Evolutionary conservation across 2,113 vertebrate species (phyloP).

Genomic region (Podarcis muralis): DNA sequence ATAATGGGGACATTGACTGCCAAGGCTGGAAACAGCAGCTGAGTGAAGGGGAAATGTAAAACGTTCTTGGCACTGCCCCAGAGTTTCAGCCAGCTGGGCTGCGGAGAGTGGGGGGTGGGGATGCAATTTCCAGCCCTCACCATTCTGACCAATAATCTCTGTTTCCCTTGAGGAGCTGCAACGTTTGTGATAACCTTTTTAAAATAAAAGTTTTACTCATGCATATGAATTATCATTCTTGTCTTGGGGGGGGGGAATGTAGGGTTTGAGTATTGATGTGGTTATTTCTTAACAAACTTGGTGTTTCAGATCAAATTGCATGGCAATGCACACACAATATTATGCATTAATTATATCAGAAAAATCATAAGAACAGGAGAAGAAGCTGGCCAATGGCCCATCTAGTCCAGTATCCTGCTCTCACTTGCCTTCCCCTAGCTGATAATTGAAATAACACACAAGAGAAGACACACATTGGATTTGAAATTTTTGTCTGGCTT

Average conservation of each 20-base stretch:
- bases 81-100: slow-evolving; percentile 60
- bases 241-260: background rate
- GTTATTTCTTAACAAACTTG: slow-evolving; percentile 62
- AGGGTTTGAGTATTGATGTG: slow-evolving; percentile 50
- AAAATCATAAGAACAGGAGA: too few relatives aligned
- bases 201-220: background rate
- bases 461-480: background rate
- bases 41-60: slow-evolving; percentile 70
- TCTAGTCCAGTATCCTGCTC: too few relatives aligned
- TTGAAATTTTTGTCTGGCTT: background rate
- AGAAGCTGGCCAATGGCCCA: too few relatives aligned
- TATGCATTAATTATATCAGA: background rate
- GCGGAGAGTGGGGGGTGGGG: slow-evolving; percentile 7
- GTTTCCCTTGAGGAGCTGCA: slow-evolving; percentile 60
- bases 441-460: background rate
- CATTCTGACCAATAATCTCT: slow-evolving; percentile 57
- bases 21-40: slow-evolving; percentile 66
- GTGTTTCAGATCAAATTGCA: slow-evolving; percentile 48
- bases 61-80: slow-evolving; percentile 62
- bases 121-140: slow-evolving; percentile 59
- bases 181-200: slow-evolving; percentile 33
- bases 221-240: too few relatives aligned
- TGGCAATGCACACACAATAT: background rate
- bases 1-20: slow-evolving; percentile 55
- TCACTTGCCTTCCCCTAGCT: background rate